Percentiles rank a stretch among this genome's conserved stretches.
Conservation (phyloP, 2,797 vertebrate genomes). For the Chaetophractus vellerosus region DNA sequence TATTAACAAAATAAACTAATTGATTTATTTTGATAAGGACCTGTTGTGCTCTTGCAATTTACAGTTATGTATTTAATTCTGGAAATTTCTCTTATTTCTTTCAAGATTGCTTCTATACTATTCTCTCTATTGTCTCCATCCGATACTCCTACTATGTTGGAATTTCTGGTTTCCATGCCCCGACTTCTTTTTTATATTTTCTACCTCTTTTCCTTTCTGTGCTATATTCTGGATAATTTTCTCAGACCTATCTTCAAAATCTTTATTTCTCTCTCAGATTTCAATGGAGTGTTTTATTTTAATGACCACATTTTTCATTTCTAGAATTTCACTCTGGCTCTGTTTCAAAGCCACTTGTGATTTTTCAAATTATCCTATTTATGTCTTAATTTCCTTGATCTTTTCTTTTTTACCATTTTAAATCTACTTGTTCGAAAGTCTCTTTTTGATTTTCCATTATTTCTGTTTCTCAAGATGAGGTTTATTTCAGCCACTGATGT, state of each 20-base stretch:
- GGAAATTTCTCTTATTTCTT: conserved; percentile 28
- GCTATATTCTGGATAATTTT: conserved; percentile 7
- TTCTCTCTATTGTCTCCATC: not conserved
- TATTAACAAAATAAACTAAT: not conserved
- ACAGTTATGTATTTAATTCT: conserved; percentile 32
- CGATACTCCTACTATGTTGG: not conserved
- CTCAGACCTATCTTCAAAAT: conserved; percentile 10
- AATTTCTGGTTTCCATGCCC: not conserved
- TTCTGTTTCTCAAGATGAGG: conserved; percentile 18
- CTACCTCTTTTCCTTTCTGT: not conserved
- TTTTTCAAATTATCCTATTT: conserved; percentile 18
- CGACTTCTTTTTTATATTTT: conserved; percentile 9
- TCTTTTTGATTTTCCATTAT: not conserved
- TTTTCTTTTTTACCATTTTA: not conserved
- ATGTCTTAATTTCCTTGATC: conserved; percentile 6
- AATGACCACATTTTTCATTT: not conserved
- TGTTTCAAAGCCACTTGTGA: not conserved
- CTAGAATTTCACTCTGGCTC: conserved; percentile 30
- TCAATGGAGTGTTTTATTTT: conserved; percentile 3
- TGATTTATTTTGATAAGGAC: not conserved
- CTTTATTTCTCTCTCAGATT: conserved; percentile 25
- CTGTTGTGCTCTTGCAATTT: not conserved
- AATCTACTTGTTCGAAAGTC: not conserved
- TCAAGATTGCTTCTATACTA: not conserved
- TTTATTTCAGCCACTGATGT: conserved; percentile 24